Evolutionary conservation across 2,113 vertebrate species (phyloP), one percentile per base, ranked within the genome.

Genomic region (Nycticebus coucang): DNA sequence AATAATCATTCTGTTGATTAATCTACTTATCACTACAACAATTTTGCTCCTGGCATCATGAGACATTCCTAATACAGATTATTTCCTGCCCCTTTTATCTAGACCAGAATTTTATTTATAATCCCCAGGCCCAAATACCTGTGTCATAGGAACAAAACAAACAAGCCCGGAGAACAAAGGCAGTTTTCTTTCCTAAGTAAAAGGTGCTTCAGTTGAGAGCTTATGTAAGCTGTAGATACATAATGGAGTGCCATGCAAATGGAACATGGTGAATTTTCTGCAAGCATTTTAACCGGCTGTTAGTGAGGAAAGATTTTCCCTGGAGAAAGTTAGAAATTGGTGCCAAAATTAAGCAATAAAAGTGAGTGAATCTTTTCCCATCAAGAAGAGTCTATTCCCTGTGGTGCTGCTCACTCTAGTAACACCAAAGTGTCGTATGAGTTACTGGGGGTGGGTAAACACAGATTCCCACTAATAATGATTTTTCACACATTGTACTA

Each of bases 321-420:
- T 89, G 50, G 82, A 96, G 89, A 91, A 93, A n/a, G 15, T 78
- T 82, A 91, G 78, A 74, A 94, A 94, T 91, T 78, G 66, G 71
- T 95, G 94, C 91, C 95, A 96, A 82, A 81, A 87, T 90, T 97
- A 95, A 97, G 78, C 28, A 92, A 74, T 72, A 83, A 88, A 92
- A 60, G 91, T 95, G 75, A 97, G 82, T 53, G n/a, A 94, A 59
- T 86, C 89, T 37, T 87, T 89, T 87, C 62, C 77, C 55, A 50
- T 69, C 50, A 59, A 92, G 35, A 22, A 59, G 50, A 82, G 30
- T 94, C 89, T 84, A 33, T 84, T 93, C 69, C 69, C 9, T 0
- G 24, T 28, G 50, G 66, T 88, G 30, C 66, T 59, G 62, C 28
- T 89, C 55, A n/a, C 85, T 78, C 75, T 83, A 69, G 33, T 62